Conservation (phyloP, 1,140 invertebrate species). For the Bombus soroeensis region DNA sequence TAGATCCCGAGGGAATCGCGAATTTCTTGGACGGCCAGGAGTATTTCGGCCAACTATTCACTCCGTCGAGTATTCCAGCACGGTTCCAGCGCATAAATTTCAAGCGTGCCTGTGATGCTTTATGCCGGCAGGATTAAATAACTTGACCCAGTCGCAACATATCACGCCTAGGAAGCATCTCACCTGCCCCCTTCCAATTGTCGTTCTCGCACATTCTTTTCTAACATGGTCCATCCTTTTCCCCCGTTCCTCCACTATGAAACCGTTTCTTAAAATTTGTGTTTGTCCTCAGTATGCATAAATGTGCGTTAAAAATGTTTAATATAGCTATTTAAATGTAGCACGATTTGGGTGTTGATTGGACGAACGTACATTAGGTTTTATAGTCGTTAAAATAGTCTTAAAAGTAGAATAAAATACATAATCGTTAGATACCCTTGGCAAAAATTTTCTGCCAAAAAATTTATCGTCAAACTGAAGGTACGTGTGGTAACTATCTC, state of each 20-base stretch:
- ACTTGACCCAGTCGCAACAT: conserved; percentile 80
- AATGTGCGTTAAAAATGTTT: background rate
- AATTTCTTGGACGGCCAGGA: conserved; percentile 17
- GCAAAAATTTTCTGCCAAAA: too few species aligned
- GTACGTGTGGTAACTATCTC: too few species aligned
- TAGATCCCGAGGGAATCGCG: background rate
- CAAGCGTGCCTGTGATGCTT: conserved; percentile 75
- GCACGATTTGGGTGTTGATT: too few species aligned
- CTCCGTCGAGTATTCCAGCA: conserved; percentile 52
- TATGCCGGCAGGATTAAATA: conserved; percentile 80
- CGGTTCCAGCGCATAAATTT: conserved; percentile 75
- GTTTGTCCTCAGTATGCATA: background rate
- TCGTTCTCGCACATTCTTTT: conserved; percentile 6
- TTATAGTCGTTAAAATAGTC: too few species aligned
- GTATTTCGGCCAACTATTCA: conserved; percentile 56
- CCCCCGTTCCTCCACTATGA: too few species aligned
- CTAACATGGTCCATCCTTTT: background rate
- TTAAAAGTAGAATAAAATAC: too few species aligned
- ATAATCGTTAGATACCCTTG: too few species aligned
- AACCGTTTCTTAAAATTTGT: background rate
- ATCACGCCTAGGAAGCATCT: conserved; percentile 67
- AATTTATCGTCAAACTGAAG: too few species aligned
- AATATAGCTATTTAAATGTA: background rate
- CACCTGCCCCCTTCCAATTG: background rate
- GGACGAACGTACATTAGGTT: too few species aligned